Conservation (phyloP, 1,140 invertebrate species). For the honey bee (Apis mellifera) region Amel_HAv3.1 CM009936.2:7444001-7444500, state of each 20-base stretch:
- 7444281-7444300: neutral
- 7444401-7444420: neutral
- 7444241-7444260: slow-evolving; percentile 4
- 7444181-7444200: slow-evolving; percentile 36
- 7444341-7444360: neutral
- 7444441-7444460: slow-evolving; percentile 57
- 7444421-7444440: slow-evolving; percentile 14
- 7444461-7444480: slow-evolving; percentile 53
- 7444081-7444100: slow-evolving; percentile 32
- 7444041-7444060: slow-evolving; percentile 27
- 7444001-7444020: slow-evolving; percentile 41
- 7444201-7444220: neutral
- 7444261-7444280: slow-evolving; percentile 12
- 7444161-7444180: slow-evolving; percentile 29
- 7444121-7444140: slow-evolving; percentile 45
- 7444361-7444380: neutral
- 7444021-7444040: slow-evolving; percentile 32
- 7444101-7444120: slow-evolving; percentile 59
- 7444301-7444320: neutral
- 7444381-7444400: neutral
- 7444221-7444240: slow-evolving; percentile 1
- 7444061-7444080: slow-evolving; percentile 47
- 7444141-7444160: slow-evolving; percentile 52
- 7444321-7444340: neutral
- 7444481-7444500: slow-evolving; percentile 70